Conservation (phyloP, 2,888 invertebrate genomes). For the Balanococcus diminutus region DNA sequence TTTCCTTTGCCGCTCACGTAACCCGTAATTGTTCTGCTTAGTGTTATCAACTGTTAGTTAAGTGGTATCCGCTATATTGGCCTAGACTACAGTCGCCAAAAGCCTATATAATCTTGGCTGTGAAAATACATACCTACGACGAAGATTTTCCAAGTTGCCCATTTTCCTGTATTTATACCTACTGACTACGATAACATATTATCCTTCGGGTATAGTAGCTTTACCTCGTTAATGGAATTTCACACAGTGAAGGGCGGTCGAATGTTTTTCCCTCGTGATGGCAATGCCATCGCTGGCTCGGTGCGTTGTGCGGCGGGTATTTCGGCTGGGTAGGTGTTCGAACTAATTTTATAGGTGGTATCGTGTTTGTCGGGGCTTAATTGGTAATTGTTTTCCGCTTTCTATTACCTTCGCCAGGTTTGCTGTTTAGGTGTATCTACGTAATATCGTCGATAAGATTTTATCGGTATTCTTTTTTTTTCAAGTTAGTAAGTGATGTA, state of each 20-base stretch:
- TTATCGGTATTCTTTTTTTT: too few relatives aligned
- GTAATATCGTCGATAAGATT: too few relatives aligned
- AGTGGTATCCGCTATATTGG: neutral
- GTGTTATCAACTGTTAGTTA: conserved; percentile 23
- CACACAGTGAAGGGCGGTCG: neutral
- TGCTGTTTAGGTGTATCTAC: neutral
- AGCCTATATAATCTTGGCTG: neutral
- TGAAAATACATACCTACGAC: neutral
- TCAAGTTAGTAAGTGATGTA: too few relatives aligned
- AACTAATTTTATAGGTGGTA: neutral
- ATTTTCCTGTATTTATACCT: too few relatives aligned
- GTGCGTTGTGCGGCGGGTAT: neutral
- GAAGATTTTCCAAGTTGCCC: neutral
- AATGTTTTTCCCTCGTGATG: neutral
- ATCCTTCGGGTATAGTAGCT: neutral
- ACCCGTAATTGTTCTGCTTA: conserved; percentile 5
- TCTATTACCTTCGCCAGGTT: neutral
- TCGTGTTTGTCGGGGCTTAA: neutral
- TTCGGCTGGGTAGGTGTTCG: neutral
- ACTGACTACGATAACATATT: too few relatives aligned
- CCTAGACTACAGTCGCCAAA: too few relatives aligned
- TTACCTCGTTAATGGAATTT: neutral
- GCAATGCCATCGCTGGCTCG: too few relatives aligned
- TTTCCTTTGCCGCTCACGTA: conserved; percentile 19
- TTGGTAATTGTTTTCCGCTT: conserved; percentile 17